Evolutionary conservation across 1,140 invertebrate genomes (phyloP).

Genomic region (Maconellicoccus hirsutus): DNA sequence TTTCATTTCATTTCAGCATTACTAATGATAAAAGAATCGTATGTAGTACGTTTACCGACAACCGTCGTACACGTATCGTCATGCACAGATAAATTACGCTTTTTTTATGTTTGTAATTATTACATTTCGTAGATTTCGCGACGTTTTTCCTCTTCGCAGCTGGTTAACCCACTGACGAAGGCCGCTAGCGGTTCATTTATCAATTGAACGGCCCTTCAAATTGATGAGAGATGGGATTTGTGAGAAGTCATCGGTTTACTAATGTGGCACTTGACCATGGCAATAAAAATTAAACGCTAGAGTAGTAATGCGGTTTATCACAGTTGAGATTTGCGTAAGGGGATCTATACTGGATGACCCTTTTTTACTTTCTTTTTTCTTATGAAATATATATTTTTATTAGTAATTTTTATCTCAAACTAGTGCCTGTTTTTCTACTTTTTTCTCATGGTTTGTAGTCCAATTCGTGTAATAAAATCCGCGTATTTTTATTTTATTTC

Average conservation of each 20-base stretch:
- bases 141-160: not conserved
- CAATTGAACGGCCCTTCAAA: not conserved
- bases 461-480: no score
- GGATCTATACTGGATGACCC: not conserved
- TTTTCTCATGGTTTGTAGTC: no score
- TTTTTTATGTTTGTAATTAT: not conserved
- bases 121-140: constrained; percentile 3
- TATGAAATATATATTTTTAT: no score
- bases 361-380: not conserved
- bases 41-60: not conserved
- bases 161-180: not conserved
- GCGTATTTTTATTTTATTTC: no score
- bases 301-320: not conserved
- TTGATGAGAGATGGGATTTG: not conserved
- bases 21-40: not conserved
- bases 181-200: not conserved
- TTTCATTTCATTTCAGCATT: not conserved
- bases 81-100: constrained; percentile 8
- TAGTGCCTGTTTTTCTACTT: no score
- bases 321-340: not conserved
- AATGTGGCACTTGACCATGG: not conserved
- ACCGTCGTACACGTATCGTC: not conserved
- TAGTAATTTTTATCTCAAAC: no score
- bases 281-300: not conserved
- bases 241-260: not conserved